These are phyloP conservation scores for Hippolais icterina DNA, from an alignment of 2,113 vertebrate species.

Conservation along the genomic window DNA sequence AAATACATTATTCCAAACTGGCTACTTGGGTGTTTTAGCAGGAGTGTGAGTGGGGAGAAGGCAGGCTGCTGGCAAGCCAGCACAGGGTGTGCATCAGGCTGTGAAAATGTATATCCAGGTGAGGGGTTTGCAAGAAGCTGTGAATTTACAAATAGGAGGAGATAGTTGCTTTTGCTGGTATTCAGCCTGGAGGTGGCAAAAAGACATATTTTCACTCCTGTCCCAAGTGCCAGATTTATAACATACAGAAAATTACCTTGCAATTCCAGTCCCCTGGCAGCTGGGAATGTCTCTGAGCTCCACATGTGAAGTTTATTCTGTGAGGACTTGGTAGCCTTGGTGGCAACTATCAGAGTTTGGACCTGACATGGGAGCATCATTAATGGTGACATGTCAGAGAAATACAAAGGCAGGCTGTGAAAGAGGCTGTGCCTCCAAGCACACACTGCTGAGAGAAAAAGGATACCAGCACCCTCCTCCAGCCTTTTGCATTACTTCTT, in stretches of 20 bases:
- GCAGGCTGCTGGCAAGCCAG: background rate
- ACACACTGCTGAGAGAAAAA: background rate
- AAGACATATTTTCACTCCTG: background rate
- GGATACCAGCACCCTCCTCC: background rate
- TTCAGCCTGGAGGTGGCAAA: background rate
- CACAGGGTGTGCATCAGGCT: background rate
- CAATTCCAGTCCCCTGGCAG: background rate
- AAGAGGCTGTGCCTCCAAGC: background rate
- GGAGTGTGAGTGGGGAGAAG: background rate
- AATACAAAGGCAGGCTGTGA: background rate
- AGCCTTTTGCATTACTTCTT: background rate
- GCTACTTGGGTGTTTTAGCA: background rate
- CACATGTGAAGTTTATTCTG: background rate
- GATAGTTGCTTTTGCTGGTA: background rate
- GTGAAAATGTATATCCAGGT: slow-evolving; percentile 6
- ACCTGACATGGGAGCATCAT: background rate
- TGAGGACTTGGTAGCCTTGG: background rate
- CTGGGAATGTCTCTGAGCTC: background rate
- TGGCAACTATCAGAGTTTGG: background rate
- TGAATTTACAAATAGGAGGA: background rate
- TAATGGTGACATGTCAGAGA: background rate
- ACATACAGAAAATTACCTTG: background rate
- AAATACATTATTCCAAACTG: background rate
- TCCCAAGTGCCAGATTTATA: background rate
- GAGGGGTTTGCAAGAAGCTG: background rate